Conservation (phyloP, 1,140 invertebrate species). For the Hesperophylax magnus region DNA sequence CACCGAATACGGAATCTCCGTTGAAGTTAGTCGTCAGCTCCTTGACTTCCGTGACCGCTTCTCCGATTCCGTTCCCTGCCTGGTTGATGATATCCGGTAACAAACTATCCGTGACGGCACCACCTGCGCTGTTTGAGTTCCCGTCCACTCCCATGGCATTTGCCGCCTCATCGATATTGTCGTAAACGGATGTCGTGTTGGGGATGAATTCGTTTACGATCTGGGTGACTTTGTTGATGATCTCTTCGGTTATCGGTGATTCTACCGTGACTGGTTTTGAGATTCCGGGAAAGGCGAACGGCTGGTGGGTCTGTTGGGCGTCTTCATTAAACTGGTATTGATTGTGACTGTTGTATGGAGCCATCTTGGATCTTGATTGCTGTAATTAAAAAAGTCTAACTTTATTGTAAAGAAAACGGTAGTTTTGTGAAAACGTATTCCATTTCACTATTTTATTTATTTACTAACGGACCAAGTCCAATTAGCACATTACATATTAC, state of each 20-base stretch:
- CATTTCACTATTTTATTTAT: no score
- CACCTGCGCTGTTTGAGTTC: background rate
- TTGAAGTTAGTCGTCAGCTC: slow-evolving; percentile 1
- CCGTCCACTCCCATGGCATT: slow-evolving; percentile 22
- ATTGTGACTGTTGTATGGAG: no score
- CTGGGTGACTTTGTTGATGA: slow-evolving; percentile 13
- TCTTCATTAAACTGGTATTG: no score
- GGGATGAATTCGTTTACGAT: background rate
- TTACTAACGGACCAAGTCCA: no score
- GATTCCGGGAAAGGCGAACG: slow-evolving; percentile 1
- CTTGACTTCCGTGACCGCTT: background rate
- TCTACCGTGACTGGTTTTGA: background rate
- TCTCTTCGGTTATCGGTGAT: background rate
- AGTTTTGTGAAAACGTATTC: no score
- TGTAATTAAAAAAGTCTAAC: no score
- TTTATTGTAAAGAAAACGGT: no score
- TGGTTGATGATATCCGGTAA: background rate
- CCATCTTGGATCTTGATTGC: no score
- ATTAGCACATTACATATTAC: no score
- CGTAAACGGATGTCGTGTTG: background rate
- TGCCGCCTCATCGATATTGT: slow-evolving; percentile 24
- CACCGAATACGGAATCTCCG: background rate
- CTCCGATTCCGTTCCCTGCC: background rate
- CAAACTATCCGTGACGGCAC: background rate
- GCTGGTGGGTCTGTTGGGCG: background rate